phyloP scores from a whole-genome alignment of 1,140 invertebrate species.

The Yoshiicerus persimilis region DNA sequence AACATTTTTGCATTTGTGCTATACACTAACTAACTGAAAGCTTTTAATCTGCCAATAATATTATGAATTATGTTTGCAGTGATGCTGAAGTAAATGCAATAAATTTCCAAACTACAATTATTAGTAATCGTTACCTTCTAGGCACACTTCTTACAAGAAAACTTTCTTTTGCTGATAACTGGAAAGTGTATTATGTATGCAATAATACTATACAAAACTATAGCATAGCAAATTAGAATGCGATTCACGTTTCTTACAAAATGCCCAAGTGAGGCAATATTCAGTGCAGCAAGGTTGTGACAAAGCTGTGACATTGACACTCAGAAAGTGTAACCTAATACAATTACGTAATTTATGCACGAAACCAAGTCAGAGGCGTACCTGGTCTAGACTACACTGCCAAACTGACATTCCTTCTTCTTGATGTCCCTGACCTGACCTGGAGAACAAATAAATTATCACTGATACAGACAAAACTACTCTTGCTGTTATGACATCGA shows the following conservation, averaged over 20 bases:
- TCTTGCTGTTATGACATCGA: no score
- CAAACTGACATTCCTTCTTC: background rate
- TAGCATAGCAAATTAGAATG: background rate
- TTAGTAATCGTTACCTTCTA: no score
- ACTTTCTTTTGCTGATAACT: no score
- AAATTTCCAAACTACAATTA: background rate
- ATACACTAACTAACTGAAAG: background rate
- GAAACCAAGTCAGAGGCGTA: background rate
- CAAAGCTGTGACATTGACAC: background rate
- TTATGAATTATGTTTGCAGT: background rate
- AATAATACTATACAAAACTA: background rate
- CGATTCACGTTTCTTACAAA: background rate
- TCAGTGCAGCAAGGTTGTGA: background rate
- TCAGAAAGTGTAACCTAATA: background rate
- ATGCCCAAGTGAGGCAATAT: no score
- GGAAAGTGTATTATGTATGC: background rate
- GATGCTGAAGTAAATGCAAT: background rate
- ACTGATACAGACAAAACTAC: no score
- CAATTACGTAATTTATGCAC: background rate
- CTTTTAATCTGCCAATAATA: background rate
- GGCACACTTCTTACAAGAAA: no score
- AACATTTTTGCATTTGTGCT: no score
- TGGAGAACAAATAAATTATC: background rate
- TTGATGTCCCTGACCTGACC: background rate
- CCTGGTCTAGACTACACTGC: background rate